A percentile compares a stretch with the other conserved stretches of the same genome.
phyloP scores from a whole-genome alignment of 2,113 vertebrate genomes.

The Oreochromis spilurus region DNA sequence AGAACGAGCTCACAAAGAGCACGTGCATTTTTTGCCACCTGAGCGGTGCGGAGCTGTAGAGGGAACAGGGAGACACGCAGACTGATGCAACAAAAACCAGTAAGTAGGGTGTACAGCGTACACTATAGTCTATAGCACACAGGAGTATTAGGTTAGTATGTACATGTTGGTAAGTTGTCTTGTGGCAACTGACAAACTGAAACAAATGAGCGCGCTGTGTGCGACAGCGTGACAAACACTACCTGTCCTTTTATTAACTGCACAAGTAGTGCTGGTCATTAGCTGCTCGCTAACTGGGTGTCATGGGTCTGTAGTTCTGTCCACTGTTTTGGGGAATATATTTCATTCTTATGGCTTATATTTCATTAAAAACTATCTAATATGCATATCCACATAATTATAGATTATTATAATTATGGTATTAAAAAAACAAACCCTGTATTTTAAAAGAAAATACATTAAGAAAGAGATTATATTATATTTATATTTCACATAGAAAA shows the following conservation, averaged over 20 bases:
- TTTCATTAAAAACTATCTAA: background rate
- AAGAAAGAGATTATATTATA: background rate
- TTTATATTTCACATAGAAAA: background rate
- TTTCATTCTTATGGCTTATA: background rate
- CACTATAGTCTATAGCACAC: background rate
- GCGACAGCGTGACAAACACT: background rate
- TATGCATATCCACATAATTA: background rate
- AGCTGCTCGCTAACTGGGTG: background rate
- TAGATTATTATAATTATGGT: background rate
- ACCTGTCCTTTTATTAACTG: background rate
- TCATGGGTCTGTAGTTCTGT: background rate
- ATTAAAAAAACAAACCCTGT: background rate
- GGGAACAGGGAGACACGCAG: background rate
- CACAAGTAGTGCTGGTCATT: background rate
- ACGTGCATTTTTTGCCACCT: background rate
- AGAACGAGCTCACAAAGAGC: background rate
- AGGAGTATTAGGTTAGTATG: background rate
- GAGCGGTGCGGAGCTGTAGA: fast-evolving
- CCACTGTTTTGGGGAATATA: background rate
- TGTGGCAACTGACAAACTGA: background rate
- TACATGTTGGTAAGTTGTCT: background rate
- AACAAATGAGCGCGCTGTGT: background rate
- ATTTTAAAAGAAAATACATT: background rate
- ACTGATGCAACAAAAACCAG: background rate
- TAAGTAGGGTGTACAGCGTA: fast-evolving